phyloP scores from a whole-genome alignment of 2,797 vertebrate species.

The Pangasius djambal region DNA sequence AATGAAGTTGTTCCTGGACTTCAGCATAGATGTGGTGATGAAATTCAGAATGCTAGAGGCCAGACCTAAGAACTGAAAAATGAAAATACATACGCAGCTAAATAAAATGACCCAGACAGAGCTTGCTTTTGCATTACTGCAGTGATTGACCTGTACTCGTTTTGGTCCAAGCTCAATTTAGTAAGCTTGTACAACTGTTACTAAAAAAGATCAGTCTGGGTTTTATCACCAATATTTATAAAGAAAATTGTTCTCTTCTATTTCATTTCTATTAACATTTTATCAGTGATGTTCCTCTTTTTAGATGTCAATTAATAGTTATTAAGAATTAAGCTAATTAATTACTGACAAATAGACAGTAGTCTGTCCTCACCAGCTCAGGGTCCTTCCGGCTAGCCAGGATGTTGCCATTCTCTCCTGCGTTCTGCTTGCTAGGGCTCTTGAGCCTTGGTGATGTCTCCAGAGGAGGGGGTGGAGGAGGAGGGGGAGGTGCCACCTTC shows the following conservation, averaged over 20 bases:
- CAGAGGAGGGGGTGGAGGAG: constrained; percentile 89
- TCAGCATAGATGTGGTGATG: constrained; percentile 96
- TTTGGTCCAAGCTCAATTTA: background rate
- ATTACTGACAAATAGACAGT: background rate
- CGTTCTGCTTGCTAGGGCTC: constrained; percentile 92
- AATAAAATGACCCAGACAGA: background rate
- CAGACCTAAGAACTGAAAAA: constrained; percentile 88
- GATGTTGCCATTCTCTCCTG: constrained; percentile 95
- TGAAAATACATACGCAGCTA: constrained; percentile 4
- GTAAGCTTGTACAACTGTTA: background rate
- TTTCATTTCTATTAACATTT: background rate
- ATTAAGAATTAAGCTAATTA: background rate
- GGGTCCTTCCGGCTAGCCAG: constrained; percentile 97
- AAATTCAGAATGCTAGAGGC: constrained; percentile 98
- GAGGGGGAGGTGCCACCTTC: constrained; percentile 91
- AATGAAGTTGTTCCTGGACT: constrained; percentile 97
- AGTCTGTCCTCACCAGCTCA: constrained; percentile 83
- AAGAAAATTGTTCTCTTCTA: background rate
- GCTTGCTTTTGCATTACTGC: background rate
- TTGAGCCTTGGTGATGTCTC: constrained; percentile 93
- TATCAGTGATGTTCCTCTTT: background rate
- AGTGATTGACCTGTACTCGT: background rate
- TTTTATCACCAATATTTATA: background rate
- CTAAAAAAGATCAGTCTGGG: too few relatives aligned
- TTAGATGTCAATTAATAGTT: background rate